Evolutionary conservation across 2,888 invertebrate genomes (phyloP).

Genomic region (Phytoseiulus persimilis): DNA sequence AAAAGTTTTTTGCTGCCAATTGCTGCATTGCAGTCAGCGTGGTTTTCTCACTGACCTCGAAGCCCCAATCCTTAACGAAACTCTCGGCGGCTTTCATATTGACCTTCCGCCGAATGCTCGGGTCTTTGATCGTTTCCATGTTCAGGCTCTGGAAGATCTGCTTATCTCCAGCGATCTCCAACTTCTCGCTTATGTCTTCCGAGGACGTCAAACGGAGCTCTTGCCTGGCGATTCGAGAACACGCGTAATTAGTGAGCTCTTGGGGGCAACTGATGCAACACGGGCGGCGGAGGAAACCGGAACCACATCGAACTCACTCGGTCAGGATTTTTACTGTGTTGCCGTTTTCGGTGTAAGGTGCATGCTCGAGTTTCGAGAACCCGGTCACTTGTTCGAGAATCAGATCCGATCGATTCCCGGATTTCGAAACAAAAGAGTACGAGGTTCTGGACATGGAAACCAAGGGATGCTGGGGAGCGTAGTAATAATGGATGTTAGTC

Average conservation of each 20-base stretch:
- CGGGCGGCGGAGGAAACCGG: too few relatives aligned
- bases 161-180: constrained; percentile 11
- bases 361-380: neutral
- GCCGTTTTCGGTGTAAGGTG: constrained; percentile 17
- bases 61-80: neutral
- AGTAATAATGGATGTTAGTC: neutral
- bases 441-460: neutral
- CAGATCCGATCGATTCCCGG: neutral
- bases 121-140: constrained; percentile 6
- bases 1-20: neutral
- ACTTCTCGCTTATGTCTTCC: neutral
- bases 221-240: neutral
- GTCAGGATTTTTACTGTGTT: neutral
- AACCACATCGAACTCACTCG: neutral
- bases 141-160: neutral
- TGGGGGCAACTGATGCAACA: neutral
- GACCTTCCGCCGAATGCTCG: neutral
- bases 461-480: constrained; percentile 11
- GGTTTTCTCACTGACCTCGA: neutral
- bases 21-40: neutral
- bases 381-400: neutral
- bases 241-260: neutral
- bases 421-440: neutral
- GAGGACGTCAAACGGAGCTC: neutral
- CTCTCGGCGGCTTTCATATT: constrained; percentile 10